phyloP scores from a whole-genome alignment of 2,113 vertebrate species.

The Tretioscincus oriximinensis region DNA sequence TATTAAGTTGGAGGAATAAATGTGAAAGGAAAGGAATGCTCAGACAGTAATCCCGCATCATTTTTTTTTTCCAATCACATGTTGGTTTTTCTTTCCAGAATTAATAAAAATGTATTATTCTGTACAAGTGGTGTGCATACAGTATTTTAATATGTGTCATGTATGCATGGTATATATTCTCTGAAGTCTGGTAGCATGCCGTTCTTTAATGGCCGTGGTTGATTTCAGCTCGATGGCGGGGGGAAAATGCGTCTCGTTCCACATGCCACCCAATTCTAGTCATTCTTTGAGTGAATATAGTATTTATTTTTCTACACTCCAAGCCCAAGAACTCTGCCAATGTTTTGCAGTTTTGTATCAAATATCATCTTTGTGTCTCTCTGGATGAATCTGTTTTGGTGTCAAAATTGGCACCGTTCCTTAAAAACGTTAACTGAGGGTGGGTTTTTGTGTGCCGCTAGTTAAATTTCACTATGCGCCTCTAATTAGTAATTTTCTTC shows the following conservation, averaged over 20 bases:
- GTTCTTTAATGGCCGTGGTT: neutral
- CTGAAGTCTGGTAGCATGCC: neutral
- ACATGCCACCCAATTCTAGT: neutral
- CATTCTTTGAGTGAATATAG: neutral
- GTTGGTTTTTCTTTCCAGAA: neutral
- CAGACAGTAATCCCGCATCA: neutral
- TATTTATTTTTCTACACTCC: neutral
- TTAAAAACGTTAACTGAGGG: neutral
- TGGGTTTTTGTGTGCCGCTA: neutral
- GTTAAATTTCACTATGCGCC: neutral
- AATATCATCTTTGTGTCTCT: neutral
- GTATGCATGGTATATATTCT: no score
- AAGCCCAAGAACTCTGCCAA: neutral
- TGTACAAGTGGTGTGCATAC: no score
- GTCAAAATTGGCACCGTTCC: constrained; percentile 12
- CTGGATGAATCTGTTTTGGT: neutral
- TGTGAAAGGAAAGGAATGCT: constrained; percentile 31
- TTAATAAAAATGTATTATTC: no score
- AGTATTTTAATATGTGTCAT: no score
- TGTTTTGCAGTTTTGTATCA: neutral
- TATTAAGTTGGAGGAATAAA: neutral
- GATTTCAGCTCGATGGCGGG: neutral
- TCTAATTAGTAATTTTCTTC: constrained; percentile 1
- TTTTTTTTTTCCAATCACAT: neutral
- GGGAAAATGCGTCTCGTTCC: neutral